Evolutionary conservation across 2,888 invertebrate species (phyloP).

Genomic region (Saturnia pavonia): DNA sequence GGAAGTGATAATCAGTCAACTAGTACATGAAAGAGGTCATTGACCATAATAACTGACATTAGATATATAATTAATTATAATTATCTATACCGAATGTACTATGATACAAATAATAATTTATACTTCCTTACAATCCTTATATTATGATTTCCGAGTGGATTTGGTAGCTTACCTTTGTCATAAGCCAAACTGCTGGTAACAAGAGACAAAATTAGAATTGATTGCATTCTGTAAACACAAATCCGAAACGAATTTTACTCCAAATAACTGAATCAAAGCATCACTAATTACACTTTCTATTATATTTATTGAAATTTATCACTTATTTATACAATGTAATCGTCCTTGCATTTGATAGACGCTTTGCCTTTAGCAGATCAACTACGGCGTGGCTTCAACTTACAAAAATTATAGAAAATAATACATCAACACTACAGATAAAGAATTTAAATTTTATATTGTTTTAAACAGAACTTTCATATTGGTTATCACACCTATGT

Average conservation of each 20-base stretch:
- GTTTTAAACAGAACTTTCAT: not conserved
- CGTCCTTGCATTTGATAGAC: not conserved
- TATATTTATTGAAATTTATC: not conserved
- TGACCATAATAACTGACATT: not conserved
- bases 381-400: constrained; percentile 16
- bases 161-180: constrained; percentile 57
- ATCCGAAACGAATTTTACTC: constrained; percentile 19
- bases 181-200: constrained; percentile 52
- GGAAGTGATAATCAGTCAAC: not conserved
- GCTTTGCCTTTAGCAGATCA: not conserved
- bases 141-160: not conserved
- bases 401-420: not conserved
- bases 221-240: constrained; percentile 48
- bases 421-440: not conserved
- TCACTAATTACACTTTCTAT: not conserved
- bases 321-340: not conserved
- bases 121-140: not conserved
- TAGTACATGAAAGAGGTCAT: not conserved
- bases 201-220: constrained; percentile 58
- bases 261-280: not conserved
- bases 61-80: not conserved
- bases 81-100: not conserved
- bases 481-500: not conserved
- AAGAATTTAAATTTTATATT: not conserved
- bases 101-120: not conserved